Base-by-base conservation (phyloP, 2,888 invertebrate genomes). In the Biston betularia region DNA sequence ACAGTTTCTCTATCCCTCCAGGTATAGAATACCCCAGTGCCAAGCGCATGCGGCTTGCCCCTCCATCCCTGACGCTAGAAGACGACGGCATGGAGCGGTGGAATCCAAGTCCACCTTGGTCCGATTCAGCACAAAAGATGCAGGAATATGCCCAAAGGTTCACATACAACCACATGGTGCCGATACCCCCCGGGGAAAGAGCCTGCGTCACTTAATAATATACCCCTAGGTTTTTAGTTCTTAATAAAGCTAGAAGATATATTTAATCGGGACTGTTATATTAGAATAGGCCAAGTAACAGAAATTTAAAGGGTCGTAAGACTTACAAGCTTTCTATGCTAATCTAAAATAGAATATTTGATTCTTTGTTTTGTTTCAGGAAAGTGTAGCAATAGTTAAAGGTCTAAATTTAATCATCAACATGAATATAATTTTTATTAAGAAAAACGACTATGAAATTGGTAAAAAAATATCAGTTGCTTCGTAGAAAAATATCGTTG, bases 61-160 rank as follows among this genome's bases (percentile, higher is more conserved):
- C 88, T 9, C 73, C 87, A 0, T 80, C 88, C 7, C 73, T 88
- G 2, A 79, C 84, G 34, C 63, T 88, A 35, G 93, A 92, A 38
- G 92, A 90, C n/a, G 97, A 97, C 71, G 95, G 96, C 49, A 96
- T 97, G 90, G 97, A 97, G 75, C 95, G 97, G 69, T 97, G 97
- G 97, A 97, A 97, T 88, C 97, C 97, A 34, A 97, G 97, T 82
- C 97, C 97, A 0, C 97, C 97, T 0, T 97, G 97, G 97, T 97
- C 97, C 0, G 97, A 98, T 79, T 96, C 97, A 0, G 96, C 96
- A 15, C 90, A 97, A 34, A 97, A 97, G 84, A 95, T 97, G 55
- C 96, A 97, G 0, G 96, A 96, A 62, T 97, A 97, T 81, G 96
- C 96, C 75, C 97, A 97, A 77, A 90, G 97, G 49, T 97, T 97